These are phyloP conservation scores for Atta cephalotes DNA, from an alignment of 1,140 invertebrate species.

Conservation along the genomic window DNA sequence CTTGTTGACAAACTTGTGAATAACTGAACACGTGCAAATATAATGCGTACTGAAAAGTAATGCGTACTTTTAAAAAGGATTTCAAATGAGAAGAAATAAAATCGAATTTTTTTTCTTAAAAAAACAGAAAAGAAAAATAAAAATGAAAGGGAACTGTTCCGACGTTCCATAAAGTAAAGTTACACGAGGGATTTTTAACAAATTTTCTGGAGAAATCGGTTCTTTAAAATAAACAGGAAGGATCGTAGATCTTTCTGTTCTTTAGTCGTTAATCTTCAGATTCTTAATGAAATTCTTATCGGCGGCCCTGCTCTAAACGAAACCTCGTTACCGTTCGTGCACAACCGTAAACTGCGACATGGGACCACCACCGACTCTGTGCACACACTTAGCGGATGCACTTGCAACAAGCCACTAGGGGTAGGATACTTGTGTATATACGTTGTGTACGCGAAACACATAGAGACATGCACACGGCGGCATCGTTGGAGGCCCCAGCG, in stretches of 20 bases:
- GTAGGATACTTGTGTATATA: conserved; percentile 60
- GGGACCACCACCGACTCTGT: conserved; percentile 46
- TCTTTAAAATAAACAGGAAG: not conserved
- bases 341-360: conserved; percentile 57
- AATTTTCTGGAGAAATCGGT: not conserved
- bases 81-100: not conserved
- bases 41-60: not conserved
- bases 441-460: conserved; percentile 57
- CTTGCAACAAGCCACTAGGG: conserved; percentile 52
- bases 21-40: not conserved
- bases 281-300: not conserved
- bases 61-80: not conserved
- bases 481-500: conserved; percentile 70
- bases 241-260: not conserved
- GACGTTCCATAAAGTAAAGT: not conserved
- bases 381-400: conserved; percentile 56
- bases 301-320: not conserved
- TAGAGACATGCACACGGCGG: conserved; percentile 44
- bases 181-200: not conserved
- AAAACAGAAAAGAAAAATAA: not conserved
- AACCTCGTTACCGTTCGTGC: conserved; percentile 25
- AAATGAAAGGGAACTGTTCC: not conserved
- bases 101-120: not conserved
- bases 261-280: no score
- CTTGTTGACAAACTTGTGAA: not conserved